Base-by-base conservation (phyloP, 2,888 invertebrate genomes). In the Melipona bicolor region DNA sequence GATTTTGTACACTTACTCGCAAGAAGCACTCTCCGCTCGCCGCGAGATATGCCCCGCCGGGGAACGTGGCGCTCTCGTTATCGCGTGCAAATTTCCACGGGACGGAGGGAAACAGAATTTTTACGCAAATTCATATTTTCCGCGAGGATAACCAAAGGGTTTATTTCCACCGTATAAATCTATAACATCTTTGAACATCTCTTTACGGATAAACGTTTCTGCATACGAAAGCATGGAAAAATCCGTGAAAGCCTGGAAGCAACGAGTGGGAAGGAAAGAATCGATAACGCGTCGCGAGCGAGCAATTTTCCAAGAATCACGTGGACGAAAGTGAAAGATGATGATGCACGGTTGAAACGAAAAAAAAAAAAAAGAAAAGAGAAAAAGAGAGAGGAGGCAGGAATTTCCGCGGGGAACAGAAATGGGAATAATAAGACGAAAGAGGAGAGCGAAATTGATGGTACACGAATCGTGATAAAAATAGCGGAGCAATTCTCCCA, bases 1-100 rank as follows among this genome's bases (percentile, higher is more conserved):
- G 27, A 75, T 75, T 71, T n/a, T 69, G 64, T 50, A 36, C 61
- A 13, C 21, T 56, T 49, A n/a, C n/a, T 56, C 24, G 13, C 65
- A 27, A 2, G 32, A 21, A 81, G 32, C n/a, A 19, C 67, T 50
- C 67, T 50, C n/a, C 32, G 11, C 36, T 70, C 32, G 56, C 24
- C 69, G 52, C 52, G 71, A 59, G 61, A 67, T 68, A 61, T 24
- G n/a, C 59, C n/a, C 27, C 27, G 27, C 27, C 27, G 27, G 36
- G 21, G 19, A 36, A 27, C 67, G 27, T 68, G 27, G 27, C 19
- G 43, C 6, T 32, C 19, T 27, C 62, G 52, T 61, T 69, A 62
- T 64, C 13, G 19, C 17, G 43, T 2, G 0, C 4, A 15, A 36
- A 49, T 52, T 36, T 19, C 6, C 4, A 3, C 13, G 9, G 3